phyloP scores from a whole-genome alignment of 2,888 invertebrate genomes.

The Trissonchulus latispiculum region DNA sequence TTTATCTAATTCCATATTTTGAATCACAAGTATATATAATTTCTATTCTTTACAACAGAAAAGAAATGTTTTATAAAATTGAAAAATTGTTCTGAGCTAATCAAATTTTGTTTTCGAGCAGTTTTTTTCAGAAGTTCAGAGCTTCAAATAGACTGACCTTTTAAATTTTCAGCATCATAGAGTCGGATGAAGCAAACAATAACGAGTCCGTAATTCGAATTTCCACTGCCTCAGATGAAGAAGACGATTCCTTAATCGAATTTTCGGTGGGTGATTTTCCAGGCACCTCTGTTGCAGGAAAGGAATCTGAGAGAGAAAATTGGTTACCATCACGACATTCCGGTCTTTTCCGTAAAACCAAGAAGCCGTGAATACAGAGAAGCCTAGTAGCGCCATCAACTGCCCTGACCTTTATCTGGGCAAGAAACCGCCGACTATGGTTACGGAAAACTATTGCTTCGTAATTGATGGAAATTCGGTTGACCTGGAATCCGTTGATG shows the following conservation, averaged over 20 bases:
- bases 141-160: too few species aligned
- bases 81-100: too few species aligned
- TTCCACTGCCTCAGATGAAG: too few species aligned
- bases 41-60: too few species aligned
- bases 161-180: background rate
- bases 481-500: background rate
- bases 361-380: constrained; percentile 14
- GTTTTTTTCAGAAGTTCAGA: too few species aligned
- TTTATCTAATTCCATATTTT: too few species aligned
- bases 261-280: background rate
- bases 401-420: constrained; percentile 17
- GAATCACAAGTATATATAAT: too few species aligned
- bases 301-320: background rate
- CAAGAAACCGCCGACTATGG: constrained; percentile 32
- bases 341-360: background rate
- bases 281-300: background rate
- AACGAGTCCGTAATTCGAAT: too few species aligned
- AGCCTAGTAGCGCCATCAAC: constrained; percentile 6
- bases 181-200: too few species aligned
- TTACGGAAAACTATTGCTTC: constrained; percentile 36
- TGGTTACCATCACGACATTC: constrained; percentile 1
- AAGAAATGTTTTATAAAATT: too few species aligned
- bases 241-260: background rate
- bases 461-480: constrained; percentile 33
- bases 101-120: too few species aligned